These are phyloP conservation scores for Zootermopsis nevadensis DNA, from an alignment of 2,888 invertebrate genomes.

Conservation along the genomic window DNA sequence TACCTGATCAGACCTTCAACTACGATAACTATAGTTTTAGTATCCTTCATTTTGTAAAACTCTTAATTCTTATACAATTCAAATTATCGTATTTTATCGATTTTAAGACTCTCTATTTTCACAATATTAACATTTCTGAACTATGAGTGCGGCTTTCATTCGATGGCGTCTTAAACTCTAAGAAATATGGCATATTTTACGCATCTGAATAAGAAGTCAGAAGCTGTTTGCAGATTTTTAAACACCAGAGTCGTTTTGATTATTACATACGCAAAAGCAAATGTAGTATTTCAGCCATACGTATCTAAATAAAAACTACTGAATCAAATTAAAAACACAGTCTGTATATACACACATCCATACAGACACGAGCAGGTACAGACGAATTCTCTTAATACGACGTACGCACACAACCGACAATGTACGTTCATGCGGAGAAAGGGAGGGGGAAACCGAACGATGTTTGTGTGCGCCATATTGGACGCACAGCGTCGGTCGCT, in stretches of 20 bases:
- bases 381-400: conserved; percentile 12
- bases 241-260: neutral
- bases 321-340: conserved; percentile 28
- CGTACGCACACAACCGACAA: neutral
- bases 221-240: conserved; percentile 11
- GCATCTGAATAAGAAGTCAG: neutral
- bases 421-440: neutral
- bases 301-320: conserved; percentile 8
- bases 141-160: no score
- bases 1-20: no score
- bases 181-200: no score
- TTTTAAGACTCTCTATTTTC: no score
- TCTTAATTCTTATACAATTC: no score
- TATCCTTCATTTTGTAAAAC: no score
- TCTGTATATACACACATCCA: conserved; percentile 9
- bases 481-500: conserved; percentile 42
- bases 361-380: neutral
- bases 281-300: conserved; percentile 18
- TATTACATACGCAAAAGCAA: neutral
- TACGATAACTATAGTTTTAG: no score
- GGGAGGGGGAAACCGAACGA: conserved; percentile 9
- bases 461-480: conserved; percentile 42
- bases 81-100: no score
- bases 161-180: no score
- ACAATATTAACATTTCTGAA: no score